These are phyloP conservation scores for Scarus forsteni DNA, from an alignment of 2,797 vertebrate genomes.

Conservation along the genomic window DNA sequence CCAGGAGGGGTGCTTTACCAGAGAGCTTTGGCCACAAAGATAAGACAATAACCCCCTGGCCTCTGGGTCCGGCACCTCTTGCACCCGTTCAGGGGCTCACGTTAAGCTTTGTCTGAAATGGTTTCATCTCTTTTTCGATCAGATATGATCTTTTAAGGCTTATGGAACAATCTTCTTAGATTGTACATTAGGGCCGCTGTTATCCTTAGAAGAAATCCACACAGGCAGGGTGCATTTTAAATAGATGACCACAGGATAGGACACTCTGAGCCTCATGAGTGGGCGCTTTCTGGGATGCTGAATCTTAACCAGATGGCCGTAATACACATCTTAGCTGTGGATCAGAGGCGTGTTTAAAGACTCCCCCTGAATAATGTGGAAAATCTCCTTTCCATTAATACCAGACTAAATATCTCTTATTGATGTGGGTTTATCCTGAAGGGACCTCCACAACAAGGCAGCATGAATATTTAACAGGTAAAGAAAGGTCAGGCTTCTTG, in stretches of 20 bases:
- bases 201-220: slow-evolving; percentile 69
- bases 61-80: slow-evolving; percentile 59
- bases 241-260: slow-evolving; percentile 53
- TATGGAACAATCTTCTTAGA: slow-evolving; percentile 76
- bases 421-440: slow-evolving; percentile 59
- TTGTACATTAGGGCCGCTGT: slow-evolving; percentile 69
- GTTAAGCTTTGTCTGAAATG: slow-evolving; percentile 70
- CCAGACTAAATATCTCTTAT: slow-evolving; percentile 53
- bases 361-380: slow-evolving; percentile 41
- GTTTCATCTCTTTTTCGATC: slow-evolving; percentile 67
- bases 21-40: slow-evolving; percentile 64
- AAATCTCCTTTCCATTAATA: slow-evolving; percentile 57
- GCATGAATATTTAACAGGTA: slow-evolving; percentile 73
- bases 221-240: slow-evolving; percentile 68
- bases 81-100: slow-evolving; percentile 61
- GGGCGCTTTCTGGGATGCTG: slow-evolving; percentile 58
- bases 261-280: slow-evolving; percentile 46
- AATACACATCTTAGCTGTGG: slow-evolving; percentile 57
- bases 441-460: slow-evolving; percentile 46
- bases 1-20: slow-evolving; percentile 66
- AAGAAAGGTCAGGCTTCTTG: slow-evolving; percentile 56
- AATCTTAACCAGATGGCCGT: slow-evolving; percentile 71
- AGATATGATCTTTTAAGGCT: slow-evolving; percentile 73
- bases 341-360: slow-evolving; percentile 55
- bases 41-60: slow-evolving; percentile 63